phyloP scores from a whole-genome alignment of 92 coral and sea anemone genomes.

The Porites rus region DNA sequence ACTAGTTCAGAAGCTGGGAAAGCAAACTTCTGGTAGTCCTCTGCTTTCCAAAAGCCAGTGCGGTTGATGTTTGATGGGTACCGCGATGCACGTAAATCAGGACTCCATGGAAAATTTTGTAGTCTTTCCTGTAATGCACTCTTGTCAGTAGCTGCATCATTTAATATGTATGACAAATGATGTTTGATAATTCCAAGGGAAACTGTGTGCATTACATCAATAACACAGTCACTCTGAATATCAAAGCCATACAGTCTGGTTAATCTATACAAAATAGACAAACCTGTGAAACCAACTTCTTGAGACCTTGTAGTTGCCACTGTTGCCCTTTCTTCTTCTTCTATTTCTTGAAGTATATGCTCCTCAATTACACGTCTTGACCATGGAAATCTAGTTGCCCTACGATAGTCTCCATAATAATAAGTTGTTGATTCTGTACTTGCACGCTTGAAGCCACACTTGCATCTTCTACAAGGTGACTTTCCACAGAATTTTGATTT shows the following conservation, averaged over 20 bases:
- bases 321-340: constrained; percentile 27
- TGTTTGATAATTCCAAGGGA: constrained; percentile 29
- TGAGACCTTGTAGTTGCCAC: constrained; percentile 10
- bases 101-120: constrained; percentile 2
- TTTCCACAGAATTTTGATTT: constrained; percentile 53
- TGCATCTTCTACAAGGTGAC: constrained; percentile 46
- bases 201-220: constrained; percentile 48
- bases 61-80: background rate
- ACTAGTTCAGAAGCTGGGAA: background rate
- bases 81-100: constrained; percentile 8
- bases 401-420: constrained; percentile 52
- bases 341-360: constrained; percentile 29
- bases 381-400: constrained; percentile 40
- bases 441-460: constrained; percentile 14
- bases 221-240: constrained; percentile 8
- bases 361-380: constrained; percentile 33
- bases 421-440: constrained; percentile 13
- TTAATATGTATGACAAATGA: background rate
- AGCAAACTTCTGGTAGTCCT: constrained; percentile 39
- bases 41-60: constrained; percentile 43
- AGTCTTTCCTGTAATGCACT: constrained; percentile 16
- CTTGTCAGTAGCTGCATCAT: constrained; percentile 1
- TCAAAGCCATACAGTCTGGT: constrained; percentile 32
- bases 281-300: constrained; percentile 51
- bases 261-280: constrained; percentile 31